Base-by-base conservation (phyloP, 2,888 invertebrate species). In the Ametastegia equiseti region DNA sequence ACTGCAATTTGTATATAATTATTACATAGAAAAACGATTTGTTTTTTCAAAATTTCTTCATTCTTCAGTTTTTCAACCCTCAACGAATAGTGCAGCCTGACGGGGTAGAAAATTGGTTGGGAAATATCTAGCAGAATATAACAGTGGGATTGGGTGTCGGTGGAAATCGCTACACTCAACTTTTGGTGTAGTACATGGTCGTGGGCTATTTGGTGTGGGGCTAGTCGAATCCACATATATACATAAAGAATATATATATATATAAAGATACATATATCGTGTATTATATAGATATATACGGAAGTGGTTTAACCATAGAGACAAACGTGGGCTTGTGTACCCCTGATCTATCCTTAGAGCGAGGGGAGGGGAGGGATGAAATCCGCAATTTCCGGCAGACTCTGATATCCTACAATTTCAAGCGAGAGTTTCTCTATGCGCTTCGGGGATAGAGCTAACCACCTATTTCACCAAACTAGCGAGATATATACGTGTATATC, bases 301-400 rank as follows among this genome's bases (percentile, higher is more conserved):
- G 50, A 47, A 11, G n/a, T 36, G 73, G n/a, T 54, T 75, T 33
- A 47, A 45, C 73, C 73, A n/a, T 30, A 50, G 36, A 39, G 54
- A 54, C 73, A 33, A 73, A 73, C 50, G 19, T 73, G n/a, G 19
- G 50, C 5, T 19, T 50, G 19, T 47, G 47, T 50, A 54, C 6
- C 5, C 15, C 73, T 36, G 73, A 75, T 75, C 54, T 75, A 75
- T 50, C 73, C 11, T 27, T 54, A 11, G 50, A 27, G 36, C 50
- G 54, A n/a, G 50, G 73, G 54, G 54, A 75, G n/a, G n/a, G 19
- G 50, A 27, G 36, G 73, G 54, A n/a, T 75, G 73, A 75, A 75
- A 75, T 75, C 54, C 73, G 73, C 73, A 75, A 75, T 75, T 75
- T 75, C 73, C 54, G 73, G 19, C n/a, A 54, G 50, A 75, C 73